Evolutionary conservation across 1,140 invertebrate genomes (phyloP).

Genomic region (Bombus huntii): DNA sequence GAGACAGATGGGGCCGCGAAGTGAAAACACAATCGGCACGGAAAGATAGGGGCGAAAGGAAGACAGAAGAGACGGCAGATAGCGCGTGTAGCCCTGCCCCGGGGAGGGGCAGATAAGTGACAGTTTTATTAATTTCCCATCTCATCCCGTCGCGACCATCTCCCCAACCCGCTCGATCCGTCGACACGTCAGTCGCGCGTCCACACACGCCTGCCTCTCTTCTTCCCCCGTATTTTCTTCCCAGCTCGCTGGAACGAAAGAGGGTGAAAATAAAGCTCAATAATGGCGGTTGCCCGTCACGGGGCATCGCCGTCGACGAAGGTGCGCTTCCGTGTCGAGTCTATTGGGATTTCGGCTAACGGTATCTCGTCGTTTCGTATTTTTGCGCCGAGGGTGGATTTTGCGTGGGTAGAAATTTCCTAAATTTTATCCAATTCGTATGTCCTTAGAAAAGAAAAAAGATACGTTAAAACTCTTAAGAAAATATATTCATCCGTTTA

Average conservation of each 20-base stretch:
- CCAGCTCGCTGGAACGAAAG: constrained; percentile 3
- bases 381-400: no score
- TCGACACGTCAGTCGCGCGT: constrained; percentile 70
- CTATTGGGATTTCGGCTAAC: constrained; percentile 36
- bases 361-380: constrained; percentile 24
- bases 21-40: constrained; percentile 50
- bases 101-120: constrained; percentile 85
- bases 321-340: constrained; percentile 5
- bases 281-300: constrained; percentile 73
- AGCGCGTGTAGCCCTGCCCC: constrained; percentile 63
- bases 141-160: constrained; percentile 77
- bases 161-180: constrained; percentile 54
- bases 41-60: constrained; percentile 39
- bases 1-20: constrained; percentile 40
- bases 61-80: constrained; percentile 60
- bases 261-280: constrained; percentile 76
- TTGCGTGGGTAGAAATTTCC: background rate
- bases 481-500: background rate
- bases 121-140: constrained; percentile 90
- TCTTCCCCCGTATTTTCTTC: background rate
- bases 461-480: background rate
- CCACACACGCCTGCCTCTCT: constrained; percentile 45
- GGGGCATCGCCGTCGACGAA: constrained; percentile 42
- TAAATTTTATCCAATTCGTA: background rate
- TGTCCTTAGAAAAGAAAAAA: background rate